Evolutionary conservation across 2,888 invertebrate genomes (phyloP), one percentile per base, ranked within the genome.

Genomic region (Diadromus collaris): DNA sequence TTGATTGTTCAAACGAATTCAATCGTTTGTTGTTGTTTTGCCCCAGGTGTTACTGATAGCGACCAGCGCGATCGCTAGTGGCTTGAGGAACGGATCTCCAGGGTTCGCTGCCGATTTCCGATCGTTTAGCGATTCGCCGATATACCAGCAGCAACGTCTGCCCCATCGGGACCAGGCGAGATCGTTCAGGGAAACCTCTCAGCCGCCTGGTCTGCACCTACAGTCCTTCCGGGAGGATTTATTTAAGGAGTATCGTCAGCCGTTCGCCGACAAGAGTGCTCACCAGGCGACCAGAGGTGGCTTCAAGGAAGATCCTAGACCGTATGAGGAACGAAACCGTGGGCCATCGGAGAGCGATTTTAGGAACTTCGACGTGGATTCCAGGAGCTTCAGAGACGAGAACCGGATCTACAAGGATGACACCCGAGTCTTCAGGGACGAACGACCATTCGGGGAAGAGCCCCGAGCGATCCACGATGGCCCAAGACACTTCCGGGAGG

Each of bases 21-120:
- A 68, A 56, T 13, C 38, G 0, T 13, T 4, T 24, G 24, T 21
- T 51, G 10, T 10, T 54, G 21, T 76, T 65, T 46, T 13, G 48
- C 75, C 70, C 24, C 81, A 89, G 88, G 82, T 85, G 29, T 76
- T 88, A 60, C 61, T 88, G 68, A 70, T 84, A 41, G 81, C 68
- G 63, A 82, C 84, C 79, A 78, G 80, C 27, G 73, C 84, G 79
- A 82, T 83, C 69, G 82, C 78, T 4, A 77, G 65, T 2, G 85
- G 84, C 6, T 84, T 82, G 48, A 79, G 83, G 44, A 79, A 85
- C 16, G 70, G 78, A 10, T 76, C 38, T 0, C 80, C 83, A 5
- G 76, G 78, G 10, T 83, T 81, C 32, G 82, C 85, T 24, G 41
- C 80, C 1, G 82, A 86, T 4, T 86, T 83, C 34, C 83, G 84